phyloP scores from a whole-genome alignment of 1,140 invertebrate genomes.

The Steinernema khuongi region DNA sequence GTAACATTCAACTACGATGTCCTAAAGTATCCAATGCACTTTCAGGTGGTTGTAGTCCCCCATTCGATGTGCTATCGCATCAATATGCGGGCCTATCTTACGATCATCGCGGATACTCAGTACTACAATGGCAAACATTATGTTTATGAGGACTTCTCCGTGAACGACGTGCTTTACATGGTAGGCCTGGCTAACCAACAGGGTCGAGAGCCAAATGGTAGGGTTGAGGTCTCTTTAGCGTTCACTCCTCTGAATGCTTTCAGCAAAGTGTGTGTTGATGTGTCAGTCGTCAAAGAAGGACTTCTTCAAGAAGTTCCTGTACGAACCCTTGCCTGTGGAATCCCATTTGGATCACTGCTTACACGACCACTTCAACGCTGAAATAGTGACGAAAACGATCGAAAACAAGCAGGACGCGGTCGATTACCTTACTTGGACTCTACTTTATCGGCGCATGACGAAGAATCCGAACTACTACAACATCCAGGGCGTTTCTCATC shows the following conservation, averaged over 20 bases:
- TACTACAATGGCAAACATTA: slow-evolving; percentile 86
- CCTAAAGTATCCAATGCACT: background rate
- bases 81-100: slow-evolving; percentile 79
- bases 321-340: slow-evolving; percentile 94
- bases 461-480: slow-evolving; percentile 99
- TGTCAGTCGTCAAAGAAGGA: slow-evolving; percentile 97
- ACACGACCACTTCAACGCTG: slow-evolving; percentile 98
- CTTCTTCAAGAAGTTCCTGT: slow-evolving; percentile 96
- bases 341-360: slow-evolving; percentile 91
- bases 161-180: slow-evolving; percentile 96
- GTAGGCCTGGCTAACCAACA: slow-evolving; percentile 75
- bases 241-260: slow-evolving; percentile 19
- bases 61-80: slow-evolving; percentile 85
- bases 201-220: slow-evolving; percentile 78
- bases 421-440: slow-evolving; percentile 98
- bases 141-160: slow-evolving; percentile 90
- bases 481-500: slow-evolving; percentile 76
- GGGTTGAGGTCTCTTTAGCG: slow-evolving; percentile 11
- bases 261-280: slow-evolving; percentile 82
- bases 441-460: slow-evolving; percentile 88
- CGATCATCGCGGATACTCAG: slow-evolving; percentile 95
- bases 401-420: slow-evolving; percentile 99
- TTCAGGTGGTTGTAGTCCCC: slow-evolving; percentile 74
- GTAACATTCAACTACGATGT: slow-evolving; percentile 31
- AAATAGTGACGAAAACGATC: slow-evolving; percentile 98